These are phyloP conservation scores for Heliconius ismenius DNA, from an alignment of 2,888 invertebrate species.

Conservation along the genomic window DNA sequence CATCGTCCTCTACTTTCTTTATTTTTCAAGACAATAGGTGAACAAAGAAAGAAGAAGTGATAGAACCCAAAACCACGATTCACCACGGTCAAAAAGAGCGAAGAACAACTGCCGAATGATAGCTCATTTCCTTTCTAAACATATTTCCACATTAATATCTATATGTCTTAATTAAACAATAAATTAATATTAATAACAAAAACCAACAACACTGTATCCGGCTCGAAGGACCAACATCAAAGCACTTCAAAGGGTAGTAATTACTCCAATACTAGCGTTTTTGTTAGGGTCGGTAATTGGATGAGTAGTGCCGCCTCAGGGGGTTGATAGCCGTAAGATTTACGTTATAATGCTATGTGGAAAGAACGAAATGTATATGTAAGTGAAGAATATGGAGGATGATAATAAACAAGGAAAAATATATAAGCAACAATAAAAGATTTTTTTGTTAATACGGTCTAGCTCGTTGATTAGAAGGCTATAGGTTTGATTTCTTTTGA, in stretches of 20 bases:
- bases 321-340: conserved; percentile 25
- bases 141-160: background rate
- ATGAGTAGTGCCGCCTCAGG: conserved; percentile 43
- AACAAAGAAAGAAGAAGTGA: too few species aligned
- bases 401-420: too few species aligned
- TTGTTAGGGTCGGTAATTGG: conserved; percentile 50
- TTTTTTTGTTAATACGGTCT: too few species aligned
- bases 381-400: background rate
- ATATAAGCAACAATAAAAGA: too few species aligned
- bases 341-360: conserved; percentile 22
- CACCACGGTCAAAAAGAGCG: too few species aligned
- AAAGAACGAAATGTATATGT: conserved; percentile 1
- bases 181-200: conserved; percentile 33
- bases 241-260: conserved; percentile 45
- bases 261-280: conserved; percentile 53
- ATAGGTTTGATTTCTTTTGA: too few species aligned
- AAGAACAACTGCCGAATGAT: too few species aligned
- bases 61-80: too few species aligned
- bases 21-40: background rate
- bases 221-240: conserved; percentile 43
- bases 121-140: too few species aligned
- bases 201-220: conserved; percentile 28
- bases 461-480: too few species aligned
- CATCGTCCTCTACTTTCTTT: background rate
- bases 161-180: conserved; percentile 21